These are phyloP conservation scores for Lysiphlebus fabarum DNA, from an alignment of 1,140 invertebrate genomes.

Conservation along the genomic window DNA sequence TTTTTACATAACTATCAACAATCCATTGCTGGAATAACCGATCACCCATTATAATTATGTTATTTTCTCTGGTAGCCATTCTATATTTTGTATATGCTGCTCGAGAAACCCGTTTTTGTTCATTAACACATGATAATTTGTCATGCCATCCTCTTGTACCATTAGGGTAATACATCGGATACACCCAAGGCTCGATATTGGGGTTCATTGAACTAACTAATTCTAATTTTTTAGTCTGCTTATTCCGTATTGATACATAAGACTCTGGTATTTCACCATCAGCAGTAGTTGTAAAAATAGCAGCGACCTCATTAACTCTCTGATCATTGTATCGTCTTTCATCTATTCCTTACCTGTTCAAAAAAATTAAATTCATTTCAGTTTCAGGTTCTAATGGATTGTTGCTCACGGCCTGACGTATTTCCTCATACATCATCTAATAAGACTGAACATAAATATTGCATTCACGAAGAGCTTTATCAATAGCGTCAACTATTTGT, in stretches of 20 bases:
- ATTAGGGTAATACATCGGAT: slow-evolving; percentile 7
- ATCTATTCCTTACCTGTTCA: not conserved
- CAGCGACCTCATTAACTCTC: slow-evolving; percentile 1
- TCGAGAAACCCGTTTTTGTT: slow-evolving; percentile 5
- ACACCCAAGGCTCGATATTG: slow-evolving; percentile 6
- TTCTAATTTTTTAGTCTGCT: slow-evolving; percentile 5
- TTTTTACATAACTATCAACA: slow-evolving; percentile 23
- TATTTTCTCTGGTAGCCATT: slow-evolving; percentile 3
- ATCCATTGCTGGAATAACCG: slow-evolving; percentile 18
- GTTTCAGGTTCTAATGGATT: not conserved
- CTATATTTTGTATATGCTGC: slow-evolving; percentile 4
- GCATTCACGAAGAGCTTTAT: slow-evolving; percentile 11
- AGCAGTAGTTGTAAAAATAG: slow-evolving; percentile 9
- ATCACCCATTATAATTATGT: slow-evolving; percentile 17
- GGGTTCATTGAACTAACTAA: not conserved
- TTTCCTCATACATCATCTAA: not conserved
- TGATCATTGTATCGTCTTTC: slow-evolving; percentile 4
- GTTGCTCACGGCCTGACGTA: not conserved
- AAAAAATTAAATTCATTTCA: slow-evolving; percentile 8
- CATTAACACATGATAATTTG: not conserved
- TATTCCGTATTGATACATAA: slow-evolving; percentile 10
- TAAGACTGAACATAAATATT: slow-evolving; percentile 11
- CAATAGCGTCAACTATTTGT: slow-evolving; percentile 7
- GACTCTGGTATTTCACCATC: slow-evolving; percentile 13
- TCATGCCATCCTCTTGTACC: not conserved